These are phyloP conservation scores for Drosophila seguyi DNA, from an alignment of 1,140 invertebrate genomes.

Conservation along the genomic window DNA sequence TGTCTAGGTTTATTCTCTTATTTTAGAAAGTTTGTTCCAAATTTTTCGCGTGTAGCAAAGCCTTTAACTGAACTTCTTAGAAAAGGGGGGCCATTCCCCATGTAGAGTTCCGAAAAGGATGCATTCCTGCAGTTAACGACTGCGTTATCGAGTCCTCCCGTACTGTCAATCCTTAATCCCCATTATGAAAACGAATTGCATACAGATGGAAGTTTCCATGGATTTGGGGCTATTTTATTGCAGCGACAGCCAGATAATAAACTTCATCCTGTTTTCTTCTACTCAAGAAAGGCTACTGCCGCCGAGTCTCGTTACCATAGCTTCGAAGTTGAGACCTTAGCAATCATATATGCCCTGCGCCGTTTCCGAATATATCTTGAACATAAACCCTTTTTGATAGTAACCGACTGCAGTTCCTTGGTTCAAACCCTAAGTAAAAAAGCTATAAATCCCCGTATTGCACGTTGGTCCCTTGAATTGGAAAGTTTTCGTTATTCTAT, in stretches of 20 bases:
- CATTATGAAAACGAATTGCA: constrained; percentile 5
- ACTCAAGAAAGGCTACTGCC: constrained; percentile 1
- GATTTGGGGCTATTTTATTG: neutral
- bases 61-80: no score
- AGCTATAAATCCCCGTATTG: no score
- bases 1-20: constrained; percentile 10
- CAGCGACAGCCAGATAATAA: constrained; percentile 1
- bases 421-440: no score
- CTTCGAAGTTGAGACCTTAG: no score
- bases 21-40: neutral
- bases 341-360: no score
- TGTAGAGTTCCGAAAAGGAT: neutral
- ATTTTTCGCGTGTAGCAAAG: no score
- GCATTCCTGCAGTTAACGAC: neutral
- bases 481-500: no score
- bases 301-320: neutral
- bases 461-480: no score
- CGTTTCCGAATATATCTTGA: no score
- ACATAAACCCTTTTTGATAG: no score
- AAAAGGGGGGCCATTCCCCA: neutral
- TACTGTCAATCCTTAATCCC: neutral
- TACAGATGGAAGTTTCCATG: neutral
- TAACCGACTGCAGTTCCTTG: no score
- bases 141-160: neutral
- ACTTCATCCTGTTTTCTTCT: constrained; percentile 6